Conservation (phyloP, 1,140 invertebrate genomes). For the Phymorhynchus buccinoides region DNA sequence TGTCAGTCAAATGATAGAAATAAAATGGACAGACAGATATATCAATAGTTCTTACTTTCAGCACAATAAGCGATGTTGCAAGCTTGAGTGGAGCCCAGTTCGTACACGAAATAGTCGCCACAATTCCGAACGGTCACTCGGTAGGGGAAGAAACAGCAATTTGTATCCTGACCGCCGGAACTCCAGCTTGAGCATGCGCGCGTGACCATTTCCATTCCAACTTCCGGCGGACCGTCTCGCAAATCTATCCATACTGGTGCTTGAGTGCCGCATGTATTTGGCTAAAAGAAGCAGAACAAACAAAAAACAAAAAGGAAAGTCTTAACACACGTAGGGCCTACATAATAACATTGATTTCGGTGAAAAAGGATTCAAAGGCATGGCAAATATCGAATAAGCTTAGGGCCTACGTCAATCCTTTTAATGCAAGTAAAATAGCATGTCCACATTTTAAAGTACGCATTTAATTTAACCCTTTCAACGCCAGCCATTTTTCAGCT, state of each 20-base stretch:
- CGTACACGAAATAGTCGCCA: conserved; percentile 51
- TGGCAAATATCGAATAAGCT: too few relatives aligned
- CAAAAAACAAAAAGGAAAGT: too few relatives aligned
- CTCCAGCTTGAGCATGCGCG: conserved; percentile 51
- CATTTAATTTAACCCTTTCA: too few relatives aligned
- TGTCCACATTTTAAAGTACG: too few relatives aligned
- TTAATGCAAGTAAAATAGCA: too few relatives aligned
- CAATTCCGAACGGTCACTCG: conserved; percentile 51
- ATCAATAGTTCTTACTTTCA: conserved; percentile 34
- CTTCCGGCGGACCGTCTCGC: conserved; percentile 25
- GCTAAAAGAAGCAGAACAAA: conserved; percentile 29
- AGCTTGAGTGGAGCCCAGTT: conserved; percentile 42
- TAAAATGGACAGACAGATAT: not conserved
- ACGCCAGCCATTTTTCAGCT: too few relatives aligned
- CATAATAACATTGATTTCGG: too few relatives aligned
- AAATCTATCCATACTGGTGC: conserved; percentile 50
- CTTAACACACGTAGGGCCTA: too few relatives aligned
- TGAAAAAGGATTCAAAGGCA: too few relatives aligned
- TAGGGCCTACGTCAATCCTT: too few relatives aligned
- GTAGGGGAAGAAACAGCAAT: conserved; percentile 50
- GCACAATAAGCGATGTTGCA: conserved; percentile 54
- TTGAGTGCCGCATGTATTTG: conserved; percentile 47
- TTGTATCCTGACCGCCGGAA: conserved; percentile 28
- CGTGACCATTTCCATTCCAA: conserved; percentile 37
- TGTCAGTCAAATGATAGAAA: not conserved